Percentiles rank a stretch among this genome's conserved stretches.
Conservation (phyloP, 1,140 invertebrate species). For the Drosophila teissieri region DNA sequence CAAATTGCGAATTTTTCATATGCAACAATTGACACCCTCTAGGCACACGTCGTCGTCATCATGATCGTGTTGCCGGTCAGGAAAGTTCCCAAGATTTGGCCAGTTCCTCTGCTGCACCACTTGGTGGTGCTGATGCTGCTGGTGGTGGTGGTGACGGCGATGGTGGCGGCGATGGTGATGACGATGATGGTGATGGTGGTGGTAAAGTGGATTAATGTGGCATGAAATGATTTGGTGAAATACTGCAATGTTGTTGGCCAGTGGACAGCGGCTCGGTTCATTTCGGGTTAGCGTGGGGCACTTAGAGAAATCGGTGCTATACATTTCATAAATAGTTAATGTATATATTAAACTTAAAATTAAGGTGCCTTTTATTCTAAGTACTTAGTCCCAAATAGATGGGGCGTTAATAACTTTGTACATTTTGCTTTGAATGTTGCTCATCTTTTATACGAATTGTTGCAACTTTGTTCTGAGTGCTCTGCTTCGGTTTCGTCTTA, state of each 20-base stretch:
- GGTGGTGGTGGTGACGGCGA: conserved; percentile 5
- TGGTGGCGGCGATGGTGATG: conserved; percentile 19
- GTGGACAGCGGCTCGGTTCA: conserved; percentile 62
- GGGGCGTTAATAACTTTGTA: too few species aligned
- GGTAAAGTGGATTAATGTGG: conserved; percentile 83
- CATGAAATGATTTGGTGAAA: conserved; percentile 83
- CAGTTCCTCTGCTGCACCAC: conserved; percentile 21
- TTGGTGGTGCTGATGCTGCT: conserved; percentile 23
- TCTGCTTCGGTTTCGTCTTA: conserved; percentile 17
- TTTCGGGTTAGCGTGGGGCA: conserved; percentile 39
- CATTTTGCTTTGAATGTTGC: too few species aligned
- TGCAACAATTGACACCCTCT: conserved; percentile 82
- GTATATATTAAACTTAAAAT: not conserved
- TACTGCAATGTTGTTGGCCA: conserved; percentile 64
- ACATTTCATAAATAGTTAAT: not conserved
- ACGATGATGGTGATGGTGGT: conserved; percentile 69
- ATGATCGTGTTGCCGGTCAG: conserved; percentile 45
- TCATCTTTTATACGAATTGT: not conserved
- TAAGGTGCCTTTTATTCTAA: too few species aligned
- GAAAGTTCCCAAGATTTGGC: conserved; percentile 67
- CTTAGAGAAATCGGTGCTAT: conserved; percentile 7
- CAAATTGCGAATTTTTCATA: conserved; percentile 78
- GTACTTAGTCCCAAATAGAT: too few species aligned
- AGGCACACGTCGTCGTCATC: conserved; percentile 74
- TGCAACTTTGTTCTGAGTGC: conserved; percentile 13